Base-by-base conservation (phyloP, 2,113 vertebrate genomes). In the Lichenostomus cassidix region DNA sequence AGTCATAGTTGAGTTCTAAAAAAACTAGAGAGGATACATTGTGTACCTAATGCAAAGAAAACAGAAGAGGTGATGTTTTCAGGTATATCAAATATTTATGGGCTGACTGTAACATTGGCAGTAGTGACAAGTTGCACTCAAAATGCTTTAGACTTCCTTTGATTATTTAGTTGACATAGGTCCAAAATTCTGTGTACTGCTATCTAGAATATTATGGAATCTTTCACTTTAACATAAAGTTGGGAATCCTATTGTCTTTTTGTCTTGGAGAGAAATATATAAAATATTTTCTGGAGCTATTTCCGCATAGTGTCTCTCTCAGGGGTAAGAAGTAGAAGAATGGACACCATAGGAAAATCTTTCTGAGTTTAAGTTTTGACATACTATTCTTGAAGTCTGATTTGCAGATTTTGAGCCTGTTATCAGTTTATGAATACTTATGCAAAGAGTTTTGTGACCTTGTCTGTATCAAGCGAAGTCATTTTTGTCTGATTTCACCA, bases 21-120 rank as follows among this genome's bases (percentile, higher is more conserved):
- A 42, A 77, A 90, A 8, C 0, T 17, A 59, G 47, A 77, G 21
- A 58, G 6, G 22, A 52, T 42, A 35, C 5, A 59, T 29, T 39
- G 15, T 78, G 33, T 92, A 74, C 28, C 20, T 74, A 50, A 65
- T 41, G 47, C 33, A 83, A 74, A 88, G 52, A 18, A 83, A 85
- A 56, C 4, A 92, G 58, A 90, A 86, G 68, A 94, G 39, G 56
- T 80, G 27, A 29, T 83, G 19, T 77, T 91, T 33, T 90, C 47
- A 78, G 39, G 7, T 91, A 29, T 71, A 92, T 94, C 0, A 95
- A 96, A 78, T 88, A 96, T 94, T 95, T 88, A 93, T 83, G 71
- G 47, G 11, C 17, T 87, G 83, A 79, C 64, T 83, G 47, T 63
- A 94, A 80, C 71, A 80, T 10, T 1, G 3, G 29, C 70, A 55